These are phyloP conservation scores for Chelonia mydas DNA, from an alignment of 2,797 vertebrate species.

Conservation along the genomic window DNA sequence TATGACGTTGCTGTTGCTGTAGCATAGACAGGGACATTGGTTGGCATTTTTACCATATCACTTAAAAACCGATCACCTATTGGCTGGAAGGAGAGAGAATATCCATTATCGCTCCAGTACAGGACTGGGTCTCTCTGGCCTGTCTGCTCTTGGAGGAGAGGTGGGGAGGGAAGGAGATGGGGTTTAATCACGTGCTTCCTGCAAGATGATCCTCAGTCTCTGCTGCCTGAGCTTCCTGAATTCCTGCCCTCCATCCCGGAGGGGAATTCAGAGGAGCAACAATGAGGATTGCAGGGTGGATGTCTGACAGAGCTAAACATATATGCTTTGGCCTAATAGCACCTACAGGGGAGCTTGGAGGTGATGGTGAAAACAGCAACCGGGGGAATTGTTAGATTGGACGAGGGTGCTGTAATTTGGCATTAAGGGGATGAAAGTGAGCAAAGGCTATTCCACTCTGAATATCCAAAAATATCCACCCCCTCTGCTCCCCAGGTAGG, in stretches of 20 bases:
- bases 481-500: not conserved
- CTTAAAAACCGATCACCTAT: not conserved
- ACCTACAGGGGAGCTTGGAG: not conserved
- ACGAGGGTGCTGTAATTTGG: constrained; percentile 23
- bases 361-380: constrained; percentile 1
- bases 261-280: constrained; percentile 46
- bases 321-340: not conserved
- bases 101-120: not conserved
- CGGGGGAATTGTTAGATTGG: constrained; percentile 1
- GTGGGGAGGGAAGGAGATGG: not conserved
- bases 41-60: not conserved
- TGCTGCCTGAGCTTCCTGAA: not conserved
- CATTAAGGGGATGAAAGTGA: not conserved
- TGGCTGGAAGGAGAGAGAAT: not conserved
- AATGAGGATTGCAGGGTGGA: not conserved
- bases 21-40: not conserved
- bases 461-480: not conserved
- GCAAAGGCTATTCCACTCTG: not conserved
- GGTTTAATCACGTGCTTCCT: not conserved
- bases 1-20: not conserved
- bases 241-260: not conserved
- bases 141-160: not conserved
- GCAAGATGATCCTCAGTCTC: not conserved
- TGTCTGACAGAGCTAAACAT: not conserved
- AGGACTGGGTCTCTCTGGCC: not conserved